phyloP scores from a whole-genome alignment of 2,888 invertebrate genomes.

The Sinotaia quadrata region DNA sequence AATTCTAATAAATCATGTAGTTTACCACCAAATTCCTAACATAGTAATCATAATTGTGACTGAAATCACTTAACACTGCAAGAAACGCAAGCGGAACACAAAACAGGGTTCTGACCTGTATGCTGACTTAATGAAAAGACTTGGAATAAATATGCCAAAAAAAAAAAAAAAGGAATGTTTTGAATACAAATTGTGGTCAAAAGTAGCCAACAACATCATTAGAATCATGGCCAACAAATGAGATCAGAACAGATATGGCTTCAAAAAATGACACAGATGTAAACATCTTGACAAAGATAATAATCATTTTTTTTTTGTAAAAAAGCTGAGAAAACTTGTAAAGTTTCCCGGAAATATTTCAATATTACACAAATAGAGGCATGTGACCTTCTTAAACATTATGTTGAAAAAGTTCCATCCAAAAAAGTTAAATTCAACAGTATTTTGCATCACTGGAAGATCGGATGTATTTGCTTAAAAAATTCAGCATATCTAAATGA shows the following conservation, averaged over 20 bases:
- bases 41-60: too few species aligned
- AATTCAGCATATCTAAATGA: neutral
- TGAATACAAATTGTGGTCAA: conserved; percentile 25
- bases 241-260: conserved; percentile 31
- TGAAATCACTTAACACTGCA: too few species aligned
- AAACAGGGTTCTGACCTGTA: neutral
- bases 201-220: conserved; percentile 27
- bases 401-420: conserved; percentile 29
- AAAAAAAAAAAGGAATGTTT: conserved; percentile 29
- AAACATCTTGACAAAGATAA: conserved; percentile 27
- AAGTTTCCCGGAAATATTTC: conserved; percentile 27
- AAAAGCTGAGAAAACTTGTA: conserved; percentile 18
- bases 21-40: too few species aligned
- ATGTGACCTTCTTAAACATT: conserved; percentile 32
- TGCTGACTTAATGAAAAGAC: conserved; percentile 18
- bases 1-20: too few species aligned
- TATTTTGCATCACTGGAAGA: conserved; percentile 39
- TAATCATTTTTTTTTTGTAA: neutral
- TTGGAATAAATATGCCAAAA: conserved; percentile 16
- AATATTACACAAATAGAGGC: conserved; percentile 26
- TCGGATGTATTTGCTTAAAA: conserved; percentile 33
- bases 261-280: conserved; percentile 28
- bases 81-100: neutral
- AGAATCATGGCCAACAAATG: conserved; percentile 27
- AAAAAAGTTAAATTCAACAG: conserved; percentile 33